A percentile compares a stretch with the other conserved stretches of the same genome.
These are phyloP conservation scores for Okamejei kenojei DNA, from an alignment of 2,797 vertebrate species.

Conservation along the genomic window DNA sequence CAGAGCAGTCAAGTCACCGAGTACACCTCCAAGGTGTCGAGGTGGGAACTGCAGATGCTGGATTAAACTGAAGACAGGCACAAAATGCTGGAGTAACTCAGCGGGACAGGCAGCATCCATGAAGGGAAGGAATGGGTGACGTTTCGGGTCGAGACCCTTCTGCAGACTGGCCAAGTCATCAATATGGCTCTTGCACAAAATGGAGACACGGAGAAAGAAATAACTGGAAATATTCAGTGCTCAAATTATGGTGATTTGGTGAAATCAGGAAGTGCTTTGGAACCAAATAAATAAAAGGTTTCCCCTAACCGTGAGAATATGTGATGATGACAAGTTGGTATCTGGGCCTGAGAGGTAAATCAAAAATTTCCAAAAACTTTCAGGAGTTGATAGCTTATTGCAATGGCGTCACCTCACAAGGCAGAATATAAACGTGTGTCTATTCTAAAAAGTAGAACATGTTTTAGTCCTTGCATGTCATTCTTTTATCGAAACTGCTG, in stretches of 20 bases:
- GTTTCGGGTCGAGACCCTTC: no score
- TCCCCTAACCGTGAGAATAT: not conserved
- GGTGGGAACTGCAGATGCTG: no score
- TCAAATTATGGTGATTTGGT: not conserved
- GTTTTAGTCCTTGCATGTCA: not conserved
- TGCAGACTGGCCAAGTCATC: not conserved
- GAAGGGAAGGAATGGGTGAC: no score
- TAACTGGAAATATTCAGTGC: not conserved
- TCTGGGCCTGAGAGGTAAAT: not conserved
- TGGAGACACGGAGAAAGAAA: not conserved
- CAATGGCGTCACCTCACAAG: not conserved
- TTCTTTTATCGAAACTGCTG: slow-evolving; percentile 23
- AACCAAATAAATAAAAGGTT: not conserved
- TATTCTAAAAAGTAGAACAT: slow-evolving; percentile 15
- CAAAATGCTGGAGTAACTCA: no score
- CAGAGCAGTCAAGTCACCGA: not conserved
- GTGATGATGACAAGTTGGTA: not conserved
- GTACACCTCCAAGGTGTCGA: not conserved
- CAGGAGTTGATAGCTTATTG: not conserved
- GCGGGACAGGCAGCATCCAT: no score
- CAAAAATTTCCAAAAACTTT: not conserved
- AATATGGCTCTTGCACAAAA: not conserved
- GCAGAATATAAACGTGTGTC: not conserved
- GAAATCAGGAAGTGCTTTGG: not conserved
- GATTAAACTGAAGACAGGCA: no score